These are phyloP conservation scores for Podilymbus podiceps DNA, from an alignment of 2,113 vertebrate species.

Conservation along the genomic window DNA sequence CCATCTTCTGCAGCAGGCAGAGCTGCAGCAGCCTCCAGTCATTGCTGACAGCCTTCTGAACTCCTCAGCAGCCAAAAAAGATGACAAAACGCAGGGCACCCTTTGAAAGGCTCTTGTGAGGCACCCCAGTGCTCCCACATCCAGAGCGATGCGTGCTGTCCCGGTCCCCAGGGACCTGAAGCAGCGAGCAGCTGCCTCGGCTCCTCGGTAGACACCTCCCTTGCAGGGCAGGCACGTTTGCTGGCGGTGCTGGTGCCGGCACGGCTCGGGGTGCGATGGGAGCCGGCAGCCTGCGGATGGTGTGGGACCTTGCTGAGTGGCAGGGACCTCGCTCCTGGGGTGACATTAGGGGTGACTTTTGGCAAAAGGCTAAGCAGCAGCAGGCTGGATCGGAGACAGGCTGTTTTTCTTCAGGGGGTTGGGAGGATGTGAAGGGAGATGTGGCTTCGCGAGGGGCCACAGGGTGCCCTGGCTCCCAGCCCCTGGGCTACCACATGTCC, in stretches of 20 bases:
- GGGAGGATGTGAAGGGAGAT: rapidly evolving
- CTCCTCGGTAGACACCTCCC: rapidly evolving
- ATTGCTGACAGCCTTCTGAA: not conserved
- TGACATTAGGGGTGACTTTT: not conserved
- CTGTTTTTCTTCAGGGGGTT: not conserved
- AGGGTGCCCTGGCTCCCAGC: not conserved
- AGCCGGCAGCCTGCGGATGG: not conserved
- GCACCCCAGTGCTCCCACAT: not conserved
- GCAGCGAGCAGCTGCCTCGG: not conserved
- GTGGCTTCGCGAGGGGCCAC: not conserved
- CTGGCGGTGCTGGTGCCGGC: rapidly evolving
- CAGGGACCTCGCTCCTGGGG: not conserved
- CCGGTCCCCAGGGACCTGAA: rapidly evolving
- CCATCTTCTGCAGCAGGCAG: not conserved
- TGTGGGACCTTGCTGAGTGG: not conserved
- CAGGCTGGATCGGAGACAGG: not conserved
- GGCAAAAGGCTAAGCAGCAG: not conserved
- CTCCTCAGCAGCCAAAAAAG: not conserved
- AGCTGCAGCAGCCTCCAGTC: not conserved
- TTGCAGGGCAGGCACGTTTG: rapidly evolving
- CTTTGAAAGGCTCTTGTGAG: not conserved
- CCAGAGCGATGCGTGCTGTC: rapidly evolving
- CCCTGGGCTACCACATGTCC: not conserved
- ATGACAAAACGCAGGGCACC: not conserved
- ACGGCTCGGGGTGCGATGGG: rapidly evolving